phyloP scores from a whole-genome alignment of 2,888 invertebrate genomes.

The Andrena fulva region DNA sequence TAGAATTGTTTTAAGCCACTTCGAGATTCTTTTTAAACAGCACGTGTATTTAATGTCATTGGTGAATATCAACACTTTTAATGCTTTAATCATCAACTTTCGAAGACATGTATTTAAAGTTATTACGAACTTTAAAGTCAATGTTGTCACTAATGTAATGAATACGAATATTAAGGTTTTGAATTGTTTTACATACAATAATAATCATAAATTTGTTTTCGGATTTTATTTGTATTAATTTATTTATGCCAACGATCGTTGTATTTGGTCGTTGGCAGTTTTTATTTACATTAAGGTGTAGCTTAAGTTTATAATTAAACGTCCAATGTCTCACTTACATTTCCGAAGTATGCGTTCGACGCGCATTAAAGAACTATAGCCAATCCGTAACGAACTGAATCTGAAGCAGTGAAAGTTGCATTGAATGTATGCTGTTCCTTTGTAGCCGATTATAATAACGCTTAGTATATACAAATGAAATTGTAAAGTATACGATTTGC shows the following conservation, averaged over 20 bases:
- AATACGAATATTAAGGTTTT: slow-evolving; percentile 33
- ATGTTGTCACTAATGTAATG: slow-evolving; percentile 30
- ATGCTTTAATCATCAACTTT: slow-evolving; percentile 27
- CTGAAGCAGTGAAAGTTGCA: background rate
- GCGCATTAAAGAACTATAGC: background rate
- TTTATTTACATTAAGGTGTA: slow-evolving; percentile 18
- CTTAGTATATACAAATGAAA: background rate
- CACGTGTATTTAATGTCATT: slow-evolving; percentile 45
- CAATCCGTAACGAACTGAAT: background rate
- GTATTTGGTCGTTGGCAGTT: slow-evolving; percentile 22
- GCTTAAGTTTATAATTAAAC: slow-evolving; percentile 6
- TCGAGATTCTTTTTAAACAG: slow-evolving; percentile 22
- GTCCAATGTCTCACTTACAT: slow-evolving; percentile 6
- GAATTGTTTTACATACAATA: slow-evolving; percentile 26
- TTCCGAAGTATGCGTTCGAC: background rate
- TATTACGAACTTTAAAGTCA: slow-evolving; percentile 31
- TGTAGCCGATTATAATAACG: background rate
- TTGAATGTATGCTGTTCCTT: slow-evolving; percentile 1
- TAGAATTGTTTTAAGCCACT: slow-evolving; percentile 42
- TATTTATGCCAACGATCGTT: slow-evolving; percentile 41
- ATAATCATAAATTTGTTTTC: slow-evolving; percentile 21
- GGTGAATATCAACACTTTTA: slow-evolving; percentile 35
- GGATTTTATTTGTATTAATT: slow-evolving; percentile 37
- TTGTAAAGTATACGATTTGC: slow-evolving; percentile 8
- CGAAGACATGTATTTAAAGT: slow-evolving; percentile 31